A percentile compares a stretch with the other conserved stretches of the same genome.
Evolutionary conservation across 2,888 invertebrate species (phyloP).

Genomic region (Lasioglossum morio): DNA sequence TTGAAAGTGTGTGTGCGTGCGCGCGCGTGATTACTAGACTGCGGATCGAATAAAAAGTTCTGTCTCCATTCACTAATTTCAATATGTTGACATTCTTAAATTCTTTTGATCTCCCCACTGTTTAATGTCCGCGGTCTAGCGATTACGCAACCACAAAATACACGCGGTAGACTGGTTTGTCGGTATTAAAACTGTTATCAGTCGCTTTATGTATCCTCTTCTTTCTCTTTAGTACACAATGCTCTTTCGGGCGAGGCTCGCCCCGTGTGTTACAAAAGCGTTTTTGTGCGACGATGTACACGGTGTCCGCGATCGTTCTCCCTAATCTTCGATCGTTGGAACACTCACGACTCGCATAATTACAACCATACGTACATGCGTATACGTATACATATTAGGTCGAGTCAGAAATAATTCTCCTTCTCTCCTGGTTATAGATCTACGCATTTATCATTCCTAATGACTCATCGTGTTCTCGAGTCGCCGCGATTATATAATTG

Average conservation of each 20-base stretch:
- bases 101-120: too few species aligned
- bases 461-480: neutral
- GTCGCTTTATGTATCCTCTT: constrained; percentile 50
- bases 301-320: constrained; percentile 7
- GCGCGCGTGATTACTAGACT: neutral
- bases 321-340: neutral
- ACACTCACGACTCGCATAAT: neutral
- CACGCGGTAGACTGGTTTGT: neutral
- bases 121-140: neutral
- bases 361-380: constrained; percentile 4
- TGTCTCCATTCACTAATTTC: neutral
- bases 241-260: constrained; percentile 17
- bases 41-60: neutral
- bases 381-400: neutral
- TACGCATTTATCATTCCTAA: neutral
- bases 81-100: neutral
- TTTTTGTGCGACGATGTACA: constrained; percentile 45
- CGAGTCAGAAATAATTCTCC: constrained; percentile 5
- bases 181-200: constrained; percentile 45
- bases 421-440: neutral
- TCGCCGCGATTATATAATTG: neutral
- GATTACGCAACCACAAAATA: neutral
- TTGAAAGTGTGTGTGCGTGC: neutral
- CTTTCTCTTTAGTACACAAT: constrained; percentile 54
- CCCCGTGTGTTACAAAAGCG: constrained; percentile 41